phyloP scores from a whole-genome alignment of 2,113 vertebrate species.

The Sclerurus mexicanus region DNA sequence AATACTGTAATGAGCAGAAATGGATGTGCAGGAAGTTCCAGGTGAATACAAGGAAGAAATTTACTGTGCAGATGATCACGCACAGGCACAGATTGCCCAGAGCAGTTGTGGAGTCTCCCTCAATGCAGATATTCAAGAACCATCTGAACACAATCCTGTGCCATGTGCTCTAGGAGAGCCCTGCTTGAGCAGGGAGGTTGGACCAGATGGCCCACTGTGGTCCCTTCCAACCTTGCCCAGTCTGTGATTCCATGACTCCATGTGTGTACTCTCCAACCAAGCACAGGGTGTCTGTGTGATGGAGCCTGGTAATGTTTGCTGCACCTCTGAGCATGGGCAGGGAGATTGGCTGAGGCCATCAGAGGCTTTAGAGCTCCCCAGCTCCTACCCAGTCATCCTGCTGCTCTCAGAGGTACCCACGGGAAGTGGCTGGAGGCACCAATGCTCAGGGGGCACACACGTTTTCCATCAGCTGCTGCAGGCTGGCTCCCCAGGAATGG shows the following conservation, averaged over 20 bases:
- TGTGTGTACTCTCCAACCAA: accelerated
- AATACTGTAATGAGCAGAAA: neutral
- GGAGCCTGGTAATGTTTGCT: neutral
- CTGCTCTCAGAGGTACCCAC: accelerated
- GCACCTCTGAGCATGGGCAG: neutral
- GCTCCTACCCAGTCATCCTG: neutral
- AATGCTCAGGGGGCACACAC: neutral
- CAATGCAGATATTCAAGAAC: neutral
- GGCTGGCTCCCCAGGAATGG: neutral
- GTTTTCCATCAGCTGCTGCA: neutral
- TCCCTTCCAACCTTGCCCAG: neutral
- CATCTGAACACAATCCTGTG: neutral
- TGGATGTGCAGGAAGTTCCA: neutral
- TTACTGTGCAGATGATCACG: neutral
- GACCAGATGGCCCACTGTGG: neutral
- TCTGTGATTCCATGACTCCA: neutral
- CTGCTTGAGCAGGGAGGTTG: neutral
- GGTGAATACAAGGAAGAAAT: neutral
- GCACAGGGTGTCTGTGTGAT: accelerated
- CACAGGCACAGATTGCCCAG: neutral
- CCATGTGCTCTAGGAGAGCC: neutral
- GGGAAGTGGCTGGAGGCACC: neutral
- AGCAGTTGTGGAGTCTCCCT: neutral
- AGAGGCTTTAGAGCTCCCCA: neutral
- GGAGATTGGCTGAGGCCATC: too few relatives aligned